These are phyloP conservation scores for Ellobium chinense DNA, from an alignment of 2,888 invertebrate species.

Conservation along the genomic window DNA sequence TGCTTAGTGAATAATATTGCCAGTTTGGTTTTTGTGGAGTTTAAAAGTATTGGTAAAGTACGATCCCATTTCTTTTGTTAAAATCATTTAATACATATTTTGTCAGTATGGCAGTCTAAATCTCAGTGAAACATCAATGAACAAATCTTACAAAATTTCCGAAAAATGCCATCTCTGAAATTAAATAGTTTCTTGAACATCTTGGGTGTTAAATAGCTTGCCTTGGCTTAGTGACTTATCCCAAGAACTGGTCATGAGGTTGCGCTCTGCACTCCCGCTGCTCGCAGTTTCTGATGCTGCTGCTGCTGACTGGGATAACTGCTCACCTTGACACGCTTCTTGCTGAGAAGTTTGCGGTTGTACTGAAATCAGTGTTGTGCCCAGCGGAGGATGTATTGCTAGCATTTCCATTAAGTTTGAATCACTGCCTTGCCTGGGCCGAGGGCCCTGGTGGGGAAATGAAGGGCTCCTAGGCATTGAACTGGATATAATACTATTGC, in stretches of 20 bases:
- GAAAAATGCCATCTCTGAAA: too few relatives aligned
- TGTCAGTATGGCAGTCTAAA: too few relatives aligned
- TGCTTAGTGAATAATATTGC: too few relatives aligned
- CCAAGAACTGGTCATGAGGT: not conserved
- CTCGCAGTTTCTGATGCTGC: not conserved
- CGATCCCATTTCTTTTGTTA: too few relatives aligned
- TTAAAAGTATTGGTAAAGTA: too few relatives aligned
- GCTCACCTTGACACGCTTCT: not conserved
- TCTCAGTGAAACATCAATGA: too few relatives aligned
- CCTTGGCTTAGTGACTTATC: not conserved
- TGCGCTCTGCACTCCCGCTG: not conserved
- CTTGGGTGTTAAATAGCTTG: slow-evolving; percentile 17
- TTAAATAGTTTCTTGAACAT: slow-evolving; percentile 28
- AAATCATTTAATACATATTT: too few relatives aligned
- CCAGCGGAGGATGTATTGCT: not conserved
- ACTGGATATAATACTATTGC: not conserved
- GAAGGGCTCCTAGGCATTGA: not conserved
- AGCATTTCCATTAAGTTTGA: not conserved
- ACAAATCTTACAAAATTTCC: too few relatives aligned
- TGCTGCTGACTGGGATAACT: not conserved
- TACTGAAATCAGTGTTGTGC: not conserved
- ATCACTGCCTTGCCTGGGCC: not conserved
- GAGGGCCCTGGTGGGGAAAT: not conserved
- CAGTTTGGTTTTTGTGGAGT: too few relatives aligned
- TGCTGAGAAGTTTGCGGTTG: slow-evolving; percentile 1